These are phyloP conservation scores for Crotophaga sulcirostris DNA, from an alignment of 2,113 vertebrate genomes.

Conservation along the genomic window DNA sequence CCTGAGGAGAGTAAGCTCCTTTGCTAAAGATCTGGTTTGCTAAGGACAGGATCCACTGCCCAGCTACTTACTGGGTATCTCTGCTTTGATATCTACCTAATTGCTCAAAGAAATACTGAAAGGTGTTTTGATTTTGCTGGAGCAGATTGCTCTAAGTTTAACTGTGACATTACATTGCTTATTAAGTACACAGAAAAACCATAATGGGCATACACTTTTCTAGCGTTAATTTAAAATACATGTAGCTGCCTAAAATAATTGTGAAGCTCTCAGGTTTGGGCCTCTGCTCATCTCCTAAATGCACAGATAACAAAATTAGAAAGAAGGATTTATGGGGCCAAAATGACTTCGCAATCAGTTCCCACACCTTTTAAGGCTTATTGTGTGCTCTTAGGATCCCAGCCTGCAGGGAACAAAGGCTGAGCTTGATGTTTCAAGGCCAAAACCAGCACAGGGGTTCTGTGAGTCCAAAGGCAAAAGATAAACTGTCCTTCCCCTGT, in stretches of 20 bases:
- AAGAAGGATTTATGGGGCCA: background rate
- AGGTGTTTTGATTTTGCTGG: background rate
- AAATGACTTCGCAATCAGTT: background rate
- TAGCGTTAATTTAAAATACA: background rate
- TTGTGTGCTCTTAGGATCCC: background rate
- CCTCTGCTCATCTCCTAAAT: background rate
- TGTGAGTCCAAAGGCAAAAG: background rate
- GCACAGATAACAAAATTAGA: background rate
- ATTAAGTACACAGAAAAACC: background rate
- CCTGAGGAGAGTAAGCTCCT: background rate
- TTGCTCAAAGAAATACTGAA: background rate
- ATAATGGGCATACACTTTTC: background rate
- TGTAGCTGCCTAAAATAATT: background rate
- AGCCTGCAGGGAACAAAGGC: background rate
- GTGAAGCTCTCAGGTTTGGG: background rate
- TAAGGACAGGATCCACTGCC: background rate
- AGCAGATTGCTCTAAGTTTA: background rate
- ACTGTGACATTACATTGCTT: background rate
- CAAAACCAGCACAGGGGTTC: background rate
- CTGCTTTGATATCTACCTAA: background rate
- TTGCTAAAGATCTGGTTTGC: background rate
- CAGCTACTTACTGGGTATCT: background rate
- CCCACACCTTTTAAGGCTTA: background rate
- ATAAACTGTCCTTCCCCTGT: background rate
- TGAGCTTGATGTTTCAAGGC: background rate